Evolutionary conservation across 2,888 invertebrate genomes (phyloP), one percentile per base, ranked within the genome.

Genomic region (Tryphoninae sp.): DNA sequence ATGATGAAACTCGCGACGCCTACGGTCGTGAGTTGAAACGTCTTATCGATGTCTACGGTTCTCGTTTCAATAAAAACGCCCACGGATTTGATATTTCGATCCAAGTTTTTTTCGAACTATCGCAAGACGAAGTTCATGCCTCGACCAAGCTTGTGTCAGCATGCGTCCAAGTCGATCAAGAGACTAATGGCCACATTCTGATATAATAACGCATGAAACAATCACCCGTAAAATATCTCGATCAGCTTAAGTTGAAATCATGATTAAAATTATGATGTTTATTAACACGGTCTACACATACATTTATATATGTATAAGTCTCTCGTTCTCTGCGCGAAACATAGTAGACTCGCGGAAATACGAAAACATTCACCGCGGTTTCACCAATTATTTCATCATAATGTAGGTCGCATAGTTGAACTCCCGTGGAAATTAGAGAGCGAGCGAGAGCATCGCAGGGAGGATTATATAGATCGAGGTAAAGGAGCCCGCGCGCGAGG

Each of bases 391-490:
- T 89, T 90, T 88, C 88, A 76, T 76, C 72, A 87, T 90, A 89
- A 89, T 89, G 88, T 88, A 90, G 88, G 89, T 88, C 87, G 87
- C 87, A 87, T 88, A 88, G 89, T 87, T 89, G 87, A 90, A 89
- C 88, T 87, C 85, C 82, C 87, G 87, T 88, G 89, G 86, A 89
- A 90, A 90, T 90, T 90, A 89, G 87, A 89, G 89, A 88, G 87
- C 53, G 75, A 78, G 81, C 58, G 45, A 59, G 71, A 84, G 71
- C 77, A 19, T 3, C 19, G 78, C 74, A 81, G 73, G 72, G 69
- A 65, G 73, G 67, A 59, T 72, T 9, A 42, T 62, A 42, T 51
- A 61, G 42, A 55, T 19, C 23, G 76, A 82, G 79, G 71, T 78
- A 80, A 82, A 72, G 69, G 64, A 73, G 73, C 45, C 62, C 40